Base-by-base conservation (phyloP, 2,888 invertebrate genomes). In the Drosophila histrio region DNA sequence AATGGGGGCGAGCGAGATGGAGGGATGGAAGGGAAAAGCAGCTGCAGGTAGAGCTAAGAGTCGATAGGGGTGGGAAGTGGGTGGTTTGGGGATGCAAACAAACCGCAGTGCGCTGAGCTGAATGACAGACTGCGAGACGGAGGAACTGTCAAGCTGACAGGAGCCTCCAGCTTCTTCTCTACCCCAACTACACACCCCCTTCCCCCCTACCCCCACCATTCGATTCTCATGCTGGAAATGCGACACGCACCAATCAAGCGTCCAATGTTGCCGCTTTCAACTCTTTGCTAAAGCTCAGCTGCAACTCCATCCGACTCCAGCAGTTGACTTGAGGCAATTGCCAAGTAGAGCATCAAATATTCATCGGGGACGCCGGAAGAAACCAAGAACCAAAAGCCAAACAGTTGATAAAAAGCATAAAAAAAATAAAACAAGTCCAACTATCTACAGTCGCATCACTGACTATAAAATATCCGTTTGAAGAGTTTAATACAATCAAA, bases 31-130 rank as follows among this genome's bases (percentile, higher is more conserved):
- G n/a, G n/a, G n/a, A n/a, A n/a, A n/a, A n/a, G n/a, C n/a, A n/a
- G n/a, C n/a, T n/a, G n/a, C n/a, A n/a, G n/a, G n/a, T n/a, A n/a
- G n/a, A n/a, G n/a, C n/a, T n/a, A n/a, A n/a, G n/a, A n/a, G n/a
- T n/a, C 9, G 22, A 13, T n/a, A 24, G 36, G n/a, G 9, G n/a
- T 8, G 21, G 2, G 13, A 7, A 26, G 8, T 11, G 26, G 11
- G 7, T 11, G 32, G 32, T 13, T 21, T 36, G 39, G 28, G 39
- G 57, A 61, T 64, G 73, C 56, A 74, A 74, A 72, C 49, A 77
- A 72, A 62, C 61, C 64, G 64, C 54, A 68, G n/a, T 49, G 56
- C 54, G 64, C 53, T 39, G 50, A 50, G 44, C 61, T 54, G 39
- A 53, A 49, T 41, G 44, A 56, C 38, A 60, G 43, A 53, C 43